phyloP scores from a whole-genome alignment of 2,113 vertebrate species.

The Takifugu flavidus region DNA sequence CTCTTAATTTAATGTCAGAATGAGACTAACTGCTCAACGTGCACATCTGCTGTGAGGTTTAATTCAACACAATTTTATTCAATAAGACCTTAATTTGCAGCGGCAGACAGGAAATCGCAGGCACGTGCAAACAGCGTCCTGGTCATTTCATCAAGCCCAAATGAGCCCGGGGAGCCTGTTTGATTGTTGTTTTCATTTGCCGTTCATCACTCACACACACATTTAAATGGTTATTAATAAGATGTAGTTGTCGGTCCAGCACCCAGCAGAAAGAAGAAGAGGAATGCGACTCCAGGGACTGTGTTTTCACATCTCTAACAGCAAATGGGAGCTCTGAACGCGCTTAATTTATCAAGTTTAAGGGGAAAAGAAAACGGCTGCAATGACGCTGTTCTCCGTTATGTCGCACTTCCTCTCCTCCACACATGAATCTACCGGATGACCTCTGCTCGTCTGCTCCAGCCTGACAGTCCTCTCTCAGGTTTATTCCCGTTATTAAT shows the following conservation, averaged over 20 bases:
- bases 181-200: slow-evolving; percentile 22
- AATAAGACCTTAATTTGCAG: slow-evolving; percentile 8
- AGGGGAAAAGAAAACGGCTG: slow-evolving; percentile 3
- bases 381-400: neutral
- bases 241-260: neutral
- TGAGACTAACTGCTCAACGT: too few relatives aligned
- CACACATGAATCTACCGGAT: slow-evolving; percentile 40
- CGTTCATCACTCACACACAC: neutral
- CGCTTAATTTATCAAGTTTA: too few relatives aligned
- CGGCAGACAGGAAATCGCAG: slow-evolving; percentile 8
- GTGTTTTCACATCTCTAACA: too few relatives aligned
- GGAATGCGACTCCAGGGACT: too few relatives aligned
- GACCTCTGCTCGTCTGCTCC: slow-evolving; percentile 27
- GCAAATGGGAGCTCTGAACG: too few relatives aligned
- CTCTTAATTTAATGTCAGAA: too few relatives aligned
- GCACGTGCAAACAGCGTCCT: slow-evolving; percentile 10
- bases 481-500: slow-evolving; percentile 64
- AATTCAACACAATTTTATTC: slow-evolving; percentile 4
- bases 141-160: slow-evolving; percentile 36
- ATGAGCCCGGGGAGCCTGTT: slow-evolving; percentile 18
- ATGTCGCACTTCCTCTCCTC: neutral
- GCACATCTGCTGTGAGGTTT: neutral
- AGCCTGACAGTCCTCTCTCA: slow-evolving; percentile 43
- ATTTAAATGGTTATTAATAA: neutral
- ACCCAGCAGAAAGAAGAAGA: neutral